Evolutionary conservation across 2,888 invertebrate species (phyloP), one percentile per base, ranked within the genome.

Genomic region (Teinopalpus imperialis): DNA sequence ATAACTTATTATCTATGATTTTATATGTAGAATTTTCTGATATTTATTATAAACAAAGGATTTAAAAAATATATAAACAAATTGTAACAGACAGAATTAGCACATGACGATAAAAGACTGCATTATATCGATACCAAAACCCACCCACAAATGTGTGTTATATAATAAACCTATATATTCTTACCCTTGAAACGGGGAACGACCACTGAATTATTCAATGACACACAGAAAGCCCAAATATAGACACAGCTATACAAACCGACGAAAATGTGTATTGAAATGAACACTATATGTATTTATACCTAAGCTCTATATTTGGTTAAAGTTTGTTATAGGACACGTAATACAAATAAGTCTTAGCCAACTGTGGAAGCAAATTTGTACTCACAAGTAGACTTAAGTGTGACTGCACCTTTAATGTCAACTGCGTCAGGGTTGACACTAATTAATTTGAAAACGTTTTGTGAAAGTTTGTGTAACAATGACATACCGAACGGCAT

Each of bases 151-250:
- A 54, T 48, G 47, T 49, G 41, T 67, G 63, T 63, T 65, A 61
- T 71, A 67, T 66, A 69, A 70, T 65, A 69, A 66, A 64, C 66
- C 73, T 69, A 74, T 79, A 80, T 76, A 81, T 81, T 75, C 77
- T 83, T 87, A 87, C 86, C 86, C 88, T 86, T 87, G 87, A 88
- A 86, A 79, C 78, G 69, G 83, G 80, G 81, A 74, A 81, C 78
- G 77, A 80, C 82, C 83, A 75, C 79, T 87, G 83, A 87, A 88
- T 88, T 74, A 88, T 88, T 88, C 85, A 88, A 80, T 81, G 80
- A 80, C 82, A 83, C 75, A 83, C 80, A 78, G 78, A 81, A 79
- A 81, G 70, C 72, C 79, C 81, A 83, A 85, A 85, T 85, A 87
- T 85, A 87, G 78, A 81, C 79, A 81, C 72, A 78, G 74, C 75